Evolutionary conservation across 1,140 invertebrate species (phyloP).

Genomic region (Anoplolepis gracilipes): DNA sequence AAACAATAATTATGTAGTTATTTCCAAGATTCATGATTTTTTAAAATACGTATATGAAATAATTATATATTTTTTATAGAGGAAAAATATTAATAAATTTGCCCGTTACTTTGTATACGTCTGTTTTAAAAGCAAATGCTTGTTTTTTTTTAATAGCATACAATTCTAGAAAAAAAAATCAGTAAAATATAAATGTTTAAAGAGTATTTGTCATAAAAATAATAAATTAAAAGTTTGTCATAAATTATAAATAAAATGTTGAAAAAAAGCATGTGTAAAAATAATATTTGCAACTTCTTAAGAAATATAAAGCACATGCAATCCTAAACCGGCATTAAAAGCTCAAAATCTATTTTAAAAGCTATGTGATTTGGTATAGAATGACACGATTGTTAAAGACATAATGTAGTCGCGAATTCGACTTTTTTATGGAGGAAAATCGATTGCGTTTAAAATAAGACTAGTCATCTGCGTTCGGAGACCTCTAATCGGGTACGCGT

Average conservation of each 20-base stretch:
- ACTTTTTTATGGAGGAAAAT: slow-evolving; percentile 25
- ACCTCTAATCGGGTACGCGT: slow-evolving; percentile 59
- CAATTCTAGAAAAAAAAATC: background rate
- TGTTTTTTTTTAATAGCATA: background rate
- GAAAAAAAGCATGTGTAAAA: background rate
- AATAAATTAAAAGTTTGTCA: too few species aligned
- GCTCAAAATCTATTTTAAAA: background rate
- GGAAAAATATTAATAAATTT: too few species aligned
- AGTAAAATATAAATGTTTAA: background rate
- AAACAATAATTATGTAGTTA: background rate
- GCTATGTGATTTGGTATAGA: background rate
- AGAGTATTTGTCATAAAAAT: background rate
- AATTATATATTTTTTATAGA: background rate
- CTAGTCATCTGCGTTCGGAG: slow-evolving; percentile 40
- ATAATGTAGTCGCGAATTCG: slow-evolving; percentile 20
- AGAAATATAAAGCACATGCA: background rate
- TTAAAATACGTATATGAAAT: background rate
- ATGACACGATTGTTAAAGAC: slow-evolving; percentile 23
- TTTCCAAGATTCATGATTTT: background rate
- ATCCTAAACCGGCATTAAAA: background rate
- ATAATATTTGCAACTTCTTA: background rate
- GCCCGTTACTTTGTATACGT: background rate
- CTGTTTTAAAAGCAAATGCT: background rate
- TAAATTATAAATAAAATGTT: background rate
- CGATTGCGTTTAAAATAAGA: slow-evolving; percentile 67